Conservation (phyloP, 2,888 invertebrate species). For the Heteropelma amictum region DNA sequence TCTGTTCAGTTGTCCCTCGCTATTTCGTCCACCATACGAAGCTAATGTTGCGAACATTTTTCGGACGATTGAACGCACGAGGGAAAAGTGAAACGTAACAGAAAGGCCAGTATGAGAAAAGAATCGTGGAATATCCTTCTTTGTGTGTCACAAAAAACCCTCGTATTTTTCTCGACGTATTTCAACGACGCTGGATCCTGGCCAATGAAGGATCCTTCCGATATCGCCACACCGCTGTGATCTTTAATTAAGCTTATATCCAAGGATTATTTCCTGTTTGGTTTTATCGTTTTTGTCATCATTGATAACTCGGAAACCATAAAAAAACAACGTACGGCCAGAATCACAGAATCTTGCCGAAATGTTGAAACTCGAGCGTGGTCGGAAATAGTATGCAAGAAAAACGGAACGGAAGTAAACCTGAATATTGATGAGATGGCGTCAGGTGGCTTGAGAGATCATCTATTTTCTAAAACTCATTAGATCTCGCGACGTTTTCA, state of each 20-base stretch:
- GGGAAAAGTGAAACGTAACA: conserved; percentile 23
- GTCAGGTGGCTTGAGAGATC: conserved; percentile 5
- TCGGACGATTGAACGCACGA: conserved; percentile 40
- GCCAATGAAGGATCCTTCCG: too few species aligned
- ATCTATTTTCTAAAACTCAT: conserved; percentile 44
- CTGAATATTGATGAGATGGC: conserved; percentile 48
- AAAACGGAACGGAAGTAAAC: conserved; percentile 12
- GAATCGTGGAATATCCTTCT: too few species aligned
- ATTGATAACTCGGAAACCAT: too few species aligned
- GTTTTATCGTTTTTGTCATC: too few species aligned
- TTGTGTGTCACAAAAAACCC: too few species aligned
- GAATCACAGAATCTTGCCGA: neutral
- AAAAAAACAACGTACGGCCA: too few species aligned
- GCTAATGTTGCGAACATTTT: conserved; percentile 47
- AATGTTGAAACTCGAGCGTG: neutral
- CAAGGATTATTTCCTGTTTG: too few species aligned
- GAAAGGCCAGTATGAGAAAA: conserved; percentile 8
- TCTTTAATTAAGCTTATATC: too few species aligned
- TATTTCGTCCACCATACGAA: conserved; percentile 5
- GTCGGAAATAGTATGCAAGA: too few species aligned
- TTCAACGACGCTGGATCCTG: too few species aligned
- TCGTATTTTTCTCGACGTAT: too few species aligned
- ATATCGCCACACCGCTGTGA: too few species aligned
- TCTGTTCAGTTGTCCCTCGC: neutral
- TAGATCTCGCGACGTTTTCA: conserved; percentile 18